Base-by-base conservation (phyloP, 2,113 vertebrate genomes). In the Brachyistius frenatus region DNA sequence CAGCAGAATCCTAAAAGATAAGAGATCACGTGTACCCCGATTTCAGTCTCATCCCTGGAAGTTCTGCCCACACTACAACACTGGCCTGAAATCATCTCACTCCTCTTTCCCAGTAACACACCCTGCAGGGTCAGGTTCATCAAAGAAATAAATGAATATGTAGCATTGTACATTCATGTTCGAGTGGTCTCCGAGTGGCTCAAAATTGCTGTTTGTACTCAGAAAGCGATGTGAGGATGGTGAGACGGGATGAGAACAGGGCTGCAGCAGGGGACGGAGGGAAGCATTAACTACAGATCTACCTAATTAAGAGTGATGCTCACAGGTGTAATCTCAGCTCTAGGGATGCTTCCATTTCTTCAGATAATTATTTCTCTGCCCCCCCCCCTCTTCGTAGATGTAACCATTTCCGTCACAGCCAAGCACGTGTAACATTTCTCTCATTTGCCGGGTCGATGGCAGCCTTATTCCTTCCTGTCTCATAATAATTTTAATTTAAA, bases 251-350 rank as follows among this genome's bases (percentile, higher is more conserved):
- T 15, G 15, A 69, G 70, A 52, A 75, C 79, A 64, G 65, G 58
- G 67, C 32, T 78, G 88, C 85, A 84, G 78, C 87, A 69, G 81
- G 89, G 77, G 84, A 90, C 78, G 37, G 55, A 61, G 67, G 39
- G 11, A 78, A 57, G 81, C 50, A 65, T 90, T 91, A 91, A 91
- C 83, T 90, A 91, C 76, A 89, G 80, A 88, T 88, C 77, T 68
- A 41, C 14, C 84, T 92, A 90, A 93, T 92, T 91, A 91, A 80
- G 58, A 92, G 62, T 31, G 73, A 91, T 79, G 65, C 80, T 85
- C 88, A 75, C 87, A 3, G 32, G 81, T 79, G 79, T 87, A 87
- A 86, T 89, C 76, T 44, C 16, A 5, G 54, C 90, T 86, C 88
- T 62, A 54, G 91, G 90, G 81, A 89, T 33, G 63, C 67, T 72